Evolutionary conservation across 2,888 invertebrate genomes (phyloP).

Genomic region (Erpobdella octoculata): DNA sequence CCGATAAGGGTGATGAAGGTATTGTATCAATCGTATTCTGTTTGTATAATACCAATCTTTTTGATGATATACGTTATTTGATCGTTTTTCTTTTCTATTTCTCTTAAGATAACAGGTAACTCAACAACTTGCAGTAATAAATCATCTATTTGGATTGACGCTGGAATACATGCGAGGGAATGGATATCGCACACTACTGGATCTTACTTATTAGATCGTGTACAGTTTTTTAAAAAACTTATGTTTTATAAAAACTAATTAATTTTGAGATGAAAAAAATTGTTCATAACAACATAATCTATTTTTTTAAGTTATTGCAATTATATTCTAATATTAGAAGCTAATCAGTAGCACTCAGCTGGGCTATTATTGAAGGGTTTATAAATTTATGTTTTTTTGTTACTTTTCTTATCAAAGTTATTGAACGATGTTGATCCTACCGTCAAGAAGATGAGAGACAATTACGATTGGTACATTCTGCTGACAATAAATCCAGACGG

Average conservation of each 20-base stretch:
- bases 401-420: conserved; percentile 8
- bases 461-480: conserved; percentile 62
- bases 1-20: conserved; percentile 33
- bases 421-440: conserved; percentile 23
- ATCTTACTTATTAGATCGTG: conserved; percentile 57
- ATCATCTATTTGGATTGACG: conserved; percentile 71
- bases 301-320: no score
- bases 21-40: neutral
- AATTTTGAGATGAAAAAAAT: neutral
- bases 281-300: neutral
- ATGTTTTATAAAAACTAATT: no score
- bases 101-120: conserved; percentile 26
- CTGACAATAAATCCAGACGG: conserved; percentile 45
- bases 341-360: neutral
- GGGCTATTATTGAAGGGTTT: neutral
- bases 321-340: neutral
- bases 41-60: neutral
- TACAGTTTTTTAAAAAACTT: conserved; percentile 2
- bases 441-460: conserved; percentile 54
- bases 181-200: conserved; percentile 67
- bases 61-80: neutral
- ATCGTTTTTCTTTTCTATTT: neutral
- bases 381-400: neutral
- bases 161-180: conserved; percentile 65
- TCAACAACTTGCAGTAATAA: conserved; percentile 52